These are phyloP conservation scores for Arctia plantaginis DNA, from an alignment of 2,888 invertebrate genomes.

Conservation along the genomic window DNA sequence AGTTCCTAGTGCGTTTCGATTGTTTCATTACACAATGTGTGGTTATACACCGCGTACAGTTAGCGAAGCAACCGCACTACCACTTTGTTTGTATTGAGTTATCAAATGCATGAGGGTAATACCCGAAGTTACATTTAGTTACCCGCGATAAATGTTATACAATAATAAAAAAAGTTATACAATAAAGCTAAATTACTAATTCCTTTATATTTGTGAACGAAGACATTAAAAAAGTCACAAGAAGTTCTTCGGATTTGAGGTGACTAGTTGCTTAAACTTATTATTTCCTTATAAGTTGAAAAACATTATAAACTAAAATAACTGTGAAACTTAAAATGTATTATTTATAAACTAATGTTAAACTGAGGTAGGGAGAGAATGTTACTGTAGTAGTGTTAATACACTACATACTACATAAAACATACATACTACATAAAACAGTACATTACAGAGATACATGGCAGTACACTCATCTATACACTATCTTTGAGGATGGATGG, in stretches of 20 bases:
- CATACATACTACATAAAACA: no score
- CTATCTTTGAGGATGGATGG: no score
- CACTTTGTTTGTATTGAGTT: constrained; percentile 41
- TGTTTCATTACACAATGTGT: constrained; percentile 57
- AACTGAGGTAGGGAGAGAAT: background rate
- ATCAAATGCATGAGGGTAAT: constrained; percentile 25
- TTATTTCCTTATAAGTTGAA: background rate
- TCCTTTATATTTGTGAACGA: background rate
- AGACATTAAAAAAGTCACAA: background rate
- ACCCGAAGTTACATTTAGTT: background rate
- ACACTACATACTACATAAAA: no score
- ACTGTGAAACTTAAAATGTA: background rate
- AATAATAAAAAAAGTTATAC: background rate
- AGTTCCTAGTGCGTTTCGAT: constrained; percentile 43
- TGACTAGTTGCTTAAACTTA: background rate
- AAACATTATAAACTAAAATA: background rate
- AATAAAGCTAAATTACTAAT: background rate
- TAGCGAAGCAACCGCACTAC: constrained; percentile 18
- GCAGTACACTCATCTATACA: no score
- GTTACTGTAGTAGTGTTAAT: background rate
- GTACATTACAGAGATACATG: no score
- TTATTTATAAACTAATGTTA: background rate
- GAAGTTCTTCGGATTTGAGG: background rate
- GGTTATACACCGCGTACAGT: constrained; percentile 27
- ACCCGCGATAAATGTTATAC: background rate